Evolutionary conservation across 2,113 vertebrate genomes (phyloP).

Genomic region (Syngnathus typhle): DNA sequence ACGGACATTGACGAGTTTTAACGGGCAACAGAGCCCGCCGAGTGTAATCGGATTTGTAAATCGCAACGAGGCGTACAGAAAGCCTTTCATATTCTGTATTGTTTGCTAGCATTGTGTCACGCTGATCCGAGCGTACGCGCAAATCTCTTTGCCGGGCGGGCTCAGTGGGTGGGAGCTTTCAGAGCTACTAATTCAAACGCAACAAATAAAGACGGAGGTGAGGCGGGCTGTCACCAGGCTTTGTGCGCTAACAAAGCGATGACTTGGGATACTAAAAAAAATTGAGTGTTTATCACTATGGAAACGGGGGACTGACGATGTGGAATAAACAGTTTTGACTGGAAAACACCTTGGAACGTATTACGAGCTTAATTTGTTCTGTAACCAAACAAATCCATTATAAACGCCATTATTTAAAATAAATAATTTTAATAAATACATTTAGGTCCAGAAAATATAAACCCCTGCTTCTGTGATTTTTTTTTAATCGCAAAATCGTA

Average conservation of each 20-base stretch:
- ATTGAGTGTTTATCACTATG: no score
- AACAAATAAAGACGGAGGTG: conserved; percentile 29
- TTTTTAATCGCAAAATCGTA: not conserved
- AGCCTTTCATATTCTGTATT: conserved; percentile 59
- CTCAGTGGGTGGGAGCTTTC: conserved; percentile 41
- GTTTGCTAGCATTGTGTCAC: conserved; percentile 47
- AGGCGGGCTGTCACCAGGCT: conserved; percentile 3
- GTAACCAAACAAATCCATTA: no score
- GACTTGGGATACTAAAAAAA: no score
- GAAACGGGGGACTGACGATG: no score
- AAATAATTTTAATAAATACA: no score
- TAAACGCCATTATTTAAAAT: no score
- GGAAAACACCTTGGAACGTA: no score
- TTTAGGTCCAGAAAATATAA: no score
- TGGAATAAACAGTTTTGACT: no score
- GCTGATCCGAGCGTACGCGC: conserved; percentile 38
- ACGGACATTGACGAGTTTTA: not conserved
- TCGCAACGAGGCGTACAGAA: conserved; percentile 59
- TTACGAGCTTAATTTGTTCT: no score
- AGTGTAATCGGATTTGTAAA: conserved; percentile 62
- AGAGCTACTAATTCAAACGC: conserved; percentile 50
- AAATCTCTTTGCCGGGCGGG: conserved; percentile 52
- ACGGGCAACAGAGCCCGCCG: conserved; percentile 39
- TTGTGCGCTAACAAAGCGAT: no score
- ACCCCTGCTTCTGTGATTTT: not conserved